Evolutionary conservation across 2,888 invertebrate species (phyloP).

Genomic region (Rhagonycha lutea): DNA sequence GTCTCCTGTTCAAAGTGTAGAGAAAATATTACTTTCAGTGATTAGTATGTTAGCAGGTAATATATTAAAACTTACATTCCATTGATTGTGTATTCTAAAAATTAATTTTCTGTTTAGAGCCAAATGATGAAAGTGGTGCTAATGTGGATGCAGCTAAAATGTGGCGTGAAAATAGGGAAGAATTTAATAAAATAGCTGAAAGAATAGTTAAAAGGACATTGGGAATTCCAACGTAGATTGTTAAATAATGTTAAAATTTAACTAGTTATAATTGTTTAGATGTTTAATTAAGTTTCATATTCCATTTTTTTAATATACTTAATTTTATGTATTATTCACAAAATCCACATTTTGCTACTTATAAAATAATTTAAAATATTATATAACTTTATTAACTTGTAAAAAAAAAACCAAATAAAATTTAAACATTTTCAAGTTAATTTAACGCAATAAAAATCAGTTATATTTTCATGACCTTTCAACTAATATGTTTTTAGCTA

Average conservation of each 20-base stretch:
- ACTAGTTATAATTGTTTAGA: neutral
- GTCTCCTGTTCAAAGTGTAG: conserved; percentile 99
- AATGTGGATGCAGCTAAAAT: conserved; percentile 99
- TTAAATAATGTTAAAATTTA: neutral
- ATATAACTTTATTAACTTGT: too few relatives aligned
- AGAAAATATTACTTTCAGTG: conserved; percentile 97
- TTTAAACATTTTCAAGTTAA: too few relatives aligned
- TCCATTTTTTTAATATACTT: neutral
- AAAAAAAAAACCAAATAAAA: too few relatives aligned
- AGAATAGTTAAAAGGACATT: conserved; percentile 89
- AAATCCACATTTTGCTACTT: neutral
- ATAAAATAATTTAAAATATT: neutral
- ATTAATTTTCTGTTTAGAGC: conserved; percentile 65
- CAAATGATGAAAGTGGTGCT: conserved; percentile 98
- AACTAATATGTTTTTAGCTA: too few relatives aligned
- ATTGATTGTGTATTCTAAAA: neutral
- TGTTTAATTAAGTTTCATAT: neutral
- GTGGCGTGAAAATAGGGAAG: conserved; percentile 94
- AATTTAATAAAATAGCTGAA: conserved; percentile 93
- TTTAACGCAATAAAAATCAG: too few relatives aligned
- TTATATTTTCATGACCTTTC: too few relatives aligned
- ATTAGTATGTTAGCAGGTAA: conserved; percentile 95
- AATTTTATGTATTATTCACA: neutral
- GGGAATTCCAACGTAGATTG: conserved; percentile 64
- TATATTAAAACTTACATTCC: neutral